Percentiles rank a stretch among this genome's conserved stretches.
Evolutionary conservation across 2,888 invertebrate species (phyloP).

Genomic region (Mayetiola destructor): DNA sequence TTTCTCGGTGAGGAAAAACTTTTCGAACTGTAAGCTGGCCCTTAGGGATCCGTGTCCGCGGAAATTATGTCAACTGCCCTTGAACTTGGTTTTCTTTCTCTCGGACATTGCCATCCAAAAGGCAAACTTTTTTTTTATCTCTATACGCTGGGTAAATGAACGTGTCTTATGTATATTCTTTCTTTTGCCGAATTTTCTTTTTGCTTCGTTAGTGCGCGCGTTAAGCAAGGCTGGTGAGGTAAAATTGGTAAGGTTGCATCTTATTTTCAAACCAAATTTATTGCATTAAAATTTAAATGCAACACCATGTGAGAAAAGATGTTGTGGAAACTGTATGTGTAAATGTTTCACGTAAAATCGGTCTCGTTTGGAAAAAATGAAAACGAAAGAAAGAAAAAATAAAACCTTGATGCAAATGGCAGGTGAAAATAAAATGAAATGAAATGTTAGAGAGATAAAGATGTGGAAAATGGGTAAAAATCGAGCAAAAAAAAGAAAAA

Average conservation of each 20-base stretch:
- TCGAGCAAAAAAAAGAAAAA: background rate
- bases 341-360: constrained; percentile 1
- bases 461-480: background rate
- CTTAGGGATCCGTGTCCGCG: no score
- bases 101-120: no score
- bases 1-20: no score
- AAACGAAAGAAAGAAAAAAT: background rate
- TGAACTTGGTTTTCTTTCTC: no score
- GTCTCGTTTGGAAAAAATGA: no score
- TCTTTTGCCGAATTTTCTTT: background rate
- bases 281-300: constrained; percentile 9
- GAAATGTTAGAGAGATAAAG: background rate
- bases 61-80: no score
- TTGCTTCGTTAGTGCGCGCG: background rate
- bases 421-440: background rate
- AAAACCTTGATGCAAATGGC: constrained; percentile 3
- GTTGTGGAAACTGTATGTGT: no score
- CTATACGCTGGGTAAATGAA: no score
- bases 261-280: constrained; percentile 10
- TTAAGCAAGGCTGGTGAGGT: background rate
- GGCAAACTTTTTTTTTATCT: no score
- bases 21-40: no score
- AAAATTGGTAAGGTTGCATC: constrained; percentile 4
- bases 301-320: constrained; percentile 2
- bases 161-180: background rate